A percentile compares a stretch with the other conserved stretches of the same genome.
phyloP scores from a whole-genome alignment of 1,140 invertebrate species.

The Gonatopus flavifemur region DNA sequence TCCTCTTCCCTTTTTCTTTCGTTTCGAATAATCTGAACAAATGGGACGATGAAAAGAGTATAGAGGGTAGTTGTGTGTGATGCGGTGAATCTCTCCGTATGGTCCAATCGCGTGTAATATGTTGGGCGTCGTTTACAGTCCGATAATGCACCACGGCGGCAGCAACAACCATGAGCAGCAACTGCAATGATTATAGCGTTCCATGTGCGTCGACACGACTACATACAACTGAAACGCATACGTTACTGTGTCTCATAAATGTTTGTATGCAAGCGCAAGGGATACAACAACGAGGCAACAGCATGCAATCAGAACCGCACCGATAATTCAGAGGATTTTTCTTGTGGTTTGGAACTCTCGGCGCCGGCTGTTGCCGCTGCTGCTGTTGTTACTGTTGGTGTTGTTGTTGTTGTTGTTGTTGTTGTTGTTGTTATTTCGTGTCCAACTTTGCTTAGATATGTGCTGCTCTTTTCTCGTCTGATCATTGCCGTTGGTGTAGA shows the following conservation, averaged over 20 bases:
- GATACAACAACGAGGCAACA: constrained; percentile 27
- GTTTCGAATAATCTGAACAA: constrained; percentile 20
- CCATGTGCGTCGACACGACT: too few species aligned
- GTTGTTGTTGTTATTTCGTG: too few species aligned
- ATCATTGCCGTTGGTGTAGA: constrained; percentile 2
- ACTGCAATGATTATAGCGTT: too few species aligned
- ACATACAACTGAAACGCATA: constrained; percentile 10
- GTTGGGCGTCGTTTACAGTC: constrained; percentile 47
- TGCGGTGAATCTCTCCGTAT: too few species aligned
- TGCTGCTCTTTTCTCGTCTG: constrained; percentile 13
- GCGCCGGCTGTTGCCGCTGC: constrained; percentile 32
- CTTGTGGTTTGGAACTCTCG: constrained; percentile 47
- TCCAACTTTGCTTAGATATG: neutral
- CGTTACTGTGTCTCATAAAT: too few species aligned
- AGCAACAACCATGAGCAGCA: constrained; percentile 28
- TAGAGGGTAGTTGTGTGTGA: constrained; percentile 36
- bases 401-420: too few species aligned
- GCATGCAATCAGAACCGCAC: constrained; percentile 46
- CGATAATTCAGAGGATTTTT: constrained; percentile 55
- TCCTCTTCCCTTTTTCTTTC: neutral
- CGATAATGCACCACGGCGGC: constrained; percentile 43
- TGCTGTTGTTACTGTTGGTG: too few species aligned
- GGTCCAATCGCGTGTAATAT: constrained; percentile 40
- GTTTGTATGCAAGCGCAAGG: constrained; percentile 5
- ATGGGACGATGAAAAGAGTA: constrained; percentile 48